These are phyloP conservation scores for Harpegnathos saltator DNA, from an alignment of 1,140 invertebrate species.

Conservation along the genomic window DNA sequence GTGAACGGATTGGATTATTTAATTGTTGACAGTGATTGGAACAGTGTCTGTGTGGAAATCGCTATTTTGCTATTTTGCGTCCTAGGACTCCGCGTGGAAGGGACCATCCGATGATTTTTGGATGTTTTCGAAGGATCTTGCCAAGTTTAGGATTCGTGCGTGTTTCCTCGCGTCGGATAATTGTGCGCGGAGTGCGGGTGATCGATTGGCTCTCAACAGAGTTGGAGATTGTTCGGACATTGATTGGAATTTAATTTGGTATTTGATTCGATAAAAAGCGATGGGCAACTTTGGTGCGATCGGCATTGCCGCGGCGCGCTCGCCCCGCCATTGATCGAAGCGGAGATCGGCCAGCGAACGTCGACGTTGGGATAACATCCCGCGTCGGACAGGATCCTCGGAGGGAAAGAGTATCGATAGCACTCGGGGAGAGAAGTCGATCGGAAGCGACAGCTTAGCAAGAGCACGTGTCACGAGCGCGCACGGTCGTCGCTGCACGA, in stretches of 20 bases:
- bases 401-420: constrained; percentile 39
- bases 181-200: neutral
- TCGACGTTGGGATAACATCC: neutral
- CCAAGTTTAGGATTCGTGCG: neutral
- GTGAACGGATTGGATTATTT: no score
- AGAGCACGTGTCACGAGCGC: constrained; percentile 58
- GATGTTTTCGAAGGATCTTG: neutral
- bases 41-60: neutral
- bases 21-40: constrained; percentile 17
- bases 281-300: constrained; percentile 41
- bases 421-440: constrained; percentile 49
- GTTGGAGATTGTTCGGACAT: neutral
- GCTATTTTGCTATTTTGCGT: neutral
- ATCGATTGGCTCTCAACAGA: neutral
- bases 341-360: constrained; percentile 21
- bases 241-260: constrained; percentile 45
- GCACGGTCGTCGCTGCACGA: constrained; percentile 70
- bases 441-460: constrained; percentile 48
- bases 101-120: neutral
- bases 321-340: constrained; percentile 40
- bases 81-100: neutral
- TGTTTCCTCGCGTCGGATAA: neutral
- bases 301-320: constrained; percentile 6
- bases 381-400: neutral
- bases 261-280: constrained; percentile 31